A percentile compares a stretch with the other conserved stretches of the same genome.
Evolutionary conservation across 2,113 vertebrate species (phyloP).

Genomic region (Chloropsis hardwickii): DNA sequence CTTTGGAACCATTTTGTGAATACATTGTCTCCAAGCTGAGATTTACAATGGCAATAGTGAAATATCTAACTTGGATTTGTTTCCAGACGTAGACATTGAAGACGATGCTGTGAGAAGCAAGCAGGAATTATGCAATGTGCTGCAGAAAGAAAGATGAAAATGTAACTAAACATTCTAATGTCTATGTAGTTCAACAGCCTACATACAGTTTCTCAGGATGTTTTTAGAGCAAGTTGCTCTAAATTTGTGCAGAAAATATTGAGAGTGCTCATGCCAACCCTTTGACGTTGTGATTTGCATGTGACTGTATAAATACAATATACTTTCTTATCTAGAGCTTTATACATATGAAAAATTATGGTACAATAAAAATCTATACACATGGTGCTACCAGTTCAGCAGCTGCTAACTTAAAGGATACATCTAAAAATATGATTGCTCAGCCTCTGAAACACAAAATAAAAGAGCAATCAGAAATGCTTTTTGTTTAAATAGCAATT

Average conservation of each 20-base stretch:
- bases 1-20: constrained; percentile 60
- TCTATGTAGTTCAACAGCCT: constrained; percentile 31
- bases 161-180: constrained; percentile 13
- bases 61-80: constrained; percentile 24
- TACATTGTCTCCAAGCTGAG: constrained; percentile 49
- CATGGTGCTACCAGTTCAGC: constrained; percentile 35
- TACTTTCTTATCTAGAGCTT: constrained; percentile 44
- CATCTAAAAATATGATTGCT: constrained; percentile 61
- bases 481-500: constrained; percentile 74
- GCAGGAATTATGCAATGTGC: constrained; percentile 22
- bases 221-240: constrained; percentile 10
- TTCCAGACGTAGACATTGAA: constrained; percentile 12
- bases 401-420: constrained; percentile 41
- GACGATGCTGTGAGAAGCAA: constrained; percentile 46
- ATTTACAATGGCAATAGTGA: constrained; percentile 37
- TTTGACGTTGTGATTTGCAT: constrained; percentile 15
- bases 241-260: constrained; percentile 16
- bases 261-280: neutral
- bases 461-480: constrained; percentile 69
- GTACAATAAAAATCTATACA: constrained; percentile 69
- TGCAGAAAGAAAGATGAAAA: constrained; percentile 42
- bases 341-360: constrained; percentile 64
- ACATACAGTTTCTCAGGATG: neutral
- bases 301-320: constrained; percentile 60
- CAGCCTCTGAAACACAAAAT: constrained; percentile 65